Evolutionary conservation across 53 echinoderm and acorn worm species (phyloP), one percentile per base, ranked within the genome.

Genomic region (Echinometra lucunter): DNA sequence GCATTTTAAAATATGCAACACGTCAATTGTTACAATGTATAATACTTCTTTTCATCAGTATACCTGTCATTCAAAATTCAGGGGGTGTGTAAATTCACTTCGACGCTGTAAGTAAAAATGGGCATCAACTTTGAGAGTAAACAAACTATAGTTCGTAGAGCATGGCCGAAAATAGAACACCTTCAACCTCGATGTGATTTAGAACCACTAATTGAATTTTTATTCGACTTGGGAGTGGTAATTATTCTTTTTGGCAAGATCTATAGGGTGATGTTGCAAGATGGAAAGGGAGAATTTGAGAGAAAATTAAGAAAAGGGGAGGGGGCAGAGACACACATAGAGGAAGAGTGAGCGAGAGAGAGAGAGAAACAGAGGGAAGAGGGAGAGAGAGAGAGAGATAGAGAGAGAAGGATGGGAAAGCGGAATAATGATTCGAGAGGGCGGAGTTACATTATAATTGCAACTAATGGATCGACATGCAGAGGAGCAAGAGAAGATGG

Each of bases 171-270:
- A 89, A 89, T 89, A 89, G 89, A 16, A 89, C 23, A 10, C 21
- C 23, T 40, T 57, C 60, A 89, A 89, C 89, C 60, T 89, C 89
- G 89, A 89, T 89, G 60, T 23, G 28, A 89, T 35, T 37, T 58
- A 47, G 89, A 89, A 58, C 58, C 37, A 89, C 60, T 89, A 60
- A 89, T 89, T 60, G 37, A 89, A 89, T 89, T 89, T 89, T 89
- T 15, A 58, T 53, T 57, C 89, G 60, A 89, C 57, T 60, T 34
- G 60, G 89, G 89, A 89, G 89, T 89, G 89, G 89, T 60, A 89
- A 60, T 89, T 89, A 60, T 60, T 37, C 60, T 37, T 89, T n/a
- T 89, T 89, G 89, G 58, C 89, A 89, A 60, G 60, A 35, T 60
- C 37, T 58, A 38, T 4, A 89, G 58, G 60, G 89, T 58, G 89